A percentile compares a stretch with the other conserved stretches of the same genome.
These are phyloP conservation scores for Galaxias olidus DNA, from an alignment of 2,797 vertebrate genomes.

Conservation along the genomic window DNA sequence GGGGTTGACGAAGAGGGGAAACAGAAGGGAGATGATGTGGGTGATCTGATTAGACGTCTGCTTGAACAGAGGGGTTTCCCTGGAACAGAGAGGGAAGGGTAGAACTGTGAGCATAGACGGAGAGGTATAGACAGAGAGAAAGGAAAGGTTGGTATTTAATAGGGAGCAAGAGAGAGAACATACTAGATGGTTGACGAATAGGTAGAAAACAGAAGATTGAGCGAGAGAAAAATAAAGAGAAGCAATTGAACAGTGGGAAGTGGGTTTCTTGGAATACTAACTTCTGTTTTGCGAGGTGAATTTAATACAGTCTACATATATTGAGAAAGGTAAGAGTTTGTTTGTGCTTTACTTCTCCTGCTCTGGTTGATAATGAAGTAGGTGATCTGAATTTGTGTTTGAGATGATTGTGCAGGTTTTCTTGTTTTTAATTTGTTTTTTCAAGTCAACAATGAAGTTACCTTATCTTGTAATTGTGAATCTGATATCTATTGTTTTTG, in stretches of 20 bases:
- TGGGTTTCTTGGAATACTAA: slow-evolving; percentile 29
- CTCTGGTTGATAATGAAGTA: not conserved
- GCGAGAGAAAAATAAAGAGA: slow-evolving; percentile 16
- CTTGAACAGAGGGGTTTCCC: slow-evolving; percentile 52
- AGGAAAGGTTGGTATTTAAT: slow-evolving; percentile 3
- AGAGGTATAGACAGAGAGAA: slow-evolving; percentile 23
- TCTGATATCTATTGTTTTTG: too few species aligned
- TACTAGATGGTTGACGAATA: slow-evolving; percentile 6
- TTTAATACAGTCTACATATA: not conserved
- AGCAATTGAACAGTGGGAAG: slow-evolving; percentile 23
- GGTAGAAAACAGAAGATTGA: slow-evolving; percentile 12
- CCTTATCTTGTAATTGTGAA: too few species aligned
- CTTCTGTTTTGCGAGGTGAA: slow-evolving; percentile 19
- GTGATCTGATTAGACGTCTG: slow-evolving; percentile 63
- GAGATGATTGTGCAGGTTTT: not conserved
- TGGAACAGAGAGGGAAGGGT: slow-evolving; percentile 30
- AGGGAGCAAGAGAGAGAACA: slow-evolving; percentile 17
- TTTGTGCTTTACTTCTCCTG: not conserved
- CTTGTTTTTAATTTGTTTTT: too few species aligned
- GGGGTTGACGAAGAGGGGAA: slow-evolving; percentile 29
- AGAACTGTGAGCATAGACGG: slow-evolving; percentile 10
- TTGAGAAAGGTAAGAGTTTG: not conserved
- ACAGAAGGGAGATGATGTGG: slow-evolving; percentile 39
- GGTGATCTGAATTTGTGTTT: too few species aligned
- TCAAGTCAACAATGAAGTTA: too few species aligned